Evolutionary conservation across 1,140 invertebrate genomes (phyloP).

Genomic region (Bombus breviceps): DNA sequence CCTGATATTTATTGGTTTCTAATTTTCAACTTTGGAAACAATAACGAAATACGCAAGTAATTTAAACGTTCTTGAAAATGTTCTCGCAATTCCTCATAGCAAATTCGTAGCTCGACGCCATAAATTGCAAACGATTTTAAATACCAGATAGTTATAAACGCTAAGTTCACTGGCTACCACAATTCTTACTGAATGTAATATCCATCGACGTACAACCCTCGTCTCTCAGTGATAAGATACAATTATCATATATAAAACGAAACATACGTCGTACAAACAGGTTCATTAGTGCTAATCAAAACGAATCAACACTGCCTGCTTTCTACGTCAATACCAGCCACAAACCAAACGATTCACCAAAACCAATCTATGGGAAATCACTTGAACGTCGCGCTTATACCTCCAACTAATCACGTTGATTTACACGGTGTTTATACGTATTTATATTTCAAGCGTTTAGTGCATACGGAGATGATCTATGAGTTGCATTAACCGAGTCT

Average conservation of each 20-base stretch:
- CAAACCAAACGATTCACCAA: not conserved
- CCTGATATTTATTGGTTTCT: not conserved
- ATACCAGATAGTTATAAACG: not conserved
- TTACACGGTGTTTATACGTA: slow-evolving; percentile 82
- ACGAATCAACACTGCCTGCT: not conserved
- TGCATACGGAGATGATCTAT: slow-evolving; percentile 80
- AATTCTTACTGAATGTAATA: not conserved
- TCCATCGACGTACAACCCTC: not conserved
- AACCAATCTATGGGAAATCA: slow-evolving; percentile 59
- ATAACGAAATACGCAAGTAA: too few species aligned
- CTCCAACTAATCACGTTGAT: slow-evolving; percentile 77
- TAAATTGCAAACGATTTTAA: too few species aligned
- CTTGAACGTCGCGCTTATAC: slow-evolving; percentile 68
- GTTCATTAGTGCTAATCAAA: not conserved
- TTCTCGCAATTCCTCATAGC: too few species aligned
- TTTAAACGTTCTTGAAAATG: too few species aligned
- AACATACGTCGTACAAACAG: not conserved
- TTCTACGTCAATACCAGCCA: not conserved
- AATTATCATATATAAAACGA: not conserved
- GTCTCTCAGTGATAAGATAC: not conserved
- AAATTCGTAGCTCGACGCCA: too few species aligned
- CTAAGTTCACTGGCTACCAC: not conserved
- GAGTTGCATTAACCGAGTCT: slow-evolving; percentile 81
- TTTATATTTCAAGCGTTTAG: slow-evolving; percentile 81
- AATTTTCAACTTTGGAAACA: not conserved